Evolutionary conservation across 2,888 invertebrate species (phyloP).

Genomic region (Pyrocoelia pectoralis): DNA sequence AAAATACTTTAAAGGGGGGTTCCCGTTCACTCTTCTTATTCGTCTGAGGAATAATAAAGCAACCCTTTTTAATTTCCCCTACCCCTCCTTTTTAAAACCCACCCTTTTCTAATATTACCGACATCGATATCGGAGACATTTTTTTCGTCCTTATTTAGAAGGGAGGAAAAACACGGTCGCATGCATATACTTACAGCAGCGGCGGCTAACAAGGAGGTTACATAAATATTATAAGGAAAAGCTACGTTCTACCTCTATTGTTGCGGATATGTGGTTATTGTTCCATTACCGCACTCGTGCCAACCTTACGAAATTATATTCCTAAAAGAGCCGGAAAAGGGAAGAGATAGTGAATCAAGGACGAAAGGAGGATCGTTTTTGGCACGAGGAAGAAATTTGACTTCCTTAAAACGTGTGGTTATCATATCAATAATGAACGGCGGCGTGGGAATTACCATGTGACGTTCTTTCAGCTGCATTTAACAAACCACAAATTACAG

Average conservation of each 20-base stretch:
- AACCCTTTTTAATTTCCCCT: slow-evolving; percentile 36
- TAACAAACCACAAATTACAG: background rate
- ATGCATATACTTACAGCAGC: too few species aligned
- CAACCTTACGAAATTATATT: slow-evolving; percentile 47
- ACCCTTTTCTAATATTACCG: slow-evolving; percentile 12
- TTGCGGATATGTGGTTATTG: slow-evolving; percentile 54
- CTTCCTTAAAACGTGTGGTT: background rate
- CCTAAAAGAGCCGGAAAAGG: slow-evolving; percentile 41
- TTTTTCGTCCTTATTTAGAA: background rate
- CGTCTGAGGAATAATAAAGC: slow-evolving; percentile 38
- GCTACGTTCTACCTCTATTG: slow-evolving; percentile 48
- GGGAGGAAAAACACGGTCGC: background rate
- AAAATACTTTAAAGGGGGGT: slow-evolving; percentile 34
- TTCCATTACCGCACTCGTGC: slow-evolving; percentile 50
- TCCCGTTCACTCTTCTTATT: slow-evolving; percentile 36
- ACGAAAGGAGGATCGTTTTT: slow-evolving; percentile 1
- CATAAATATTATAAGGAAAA: slow-evolving; percentile 26
- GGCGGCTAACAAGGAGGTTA: background rate
- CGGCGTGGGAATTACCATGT: slow-evolving; percentile 11
- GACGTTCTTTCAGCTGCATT: background rate
- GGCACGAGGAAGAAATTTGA: background rate
- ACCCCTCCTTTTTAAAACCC: slow-evolving; percentile 27
- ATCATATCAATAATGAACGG: slow-evolving; percentile 11
- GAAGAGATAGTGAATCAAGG: slow-evolving; percentile 31
- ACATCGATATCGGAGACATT: slow-evolving; percentile 14